Conservation (phyloP, 2,113 vertebrate species). For the Rhinopomastus cyanomelas region DNA sequence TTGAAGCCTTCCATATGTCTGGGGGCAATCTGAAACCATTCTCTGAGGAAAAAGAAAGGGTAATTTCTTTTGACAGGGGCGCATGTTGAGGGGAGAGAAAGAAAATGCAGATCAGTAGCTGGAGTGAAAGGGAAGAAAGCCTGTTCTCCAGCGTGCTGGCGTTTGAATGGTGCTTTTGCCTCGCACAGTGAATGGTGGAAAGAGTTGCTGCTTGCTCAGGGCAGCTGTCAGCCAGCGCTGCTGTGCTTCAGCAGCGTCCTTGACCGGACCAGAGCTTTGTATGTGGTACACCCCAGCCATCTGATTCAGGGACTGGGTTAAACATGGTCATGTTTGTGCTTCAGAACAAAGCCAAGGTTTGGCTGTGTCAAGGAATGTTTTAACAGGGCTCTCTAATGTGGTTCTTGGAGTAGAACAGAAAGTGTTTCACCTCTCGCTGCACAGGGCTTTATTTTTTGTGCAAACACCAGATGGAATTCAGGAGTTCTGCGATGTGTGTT, state of each 20-base stretch:
- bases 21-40: background rate
- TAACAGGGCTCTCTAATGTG: background rate
- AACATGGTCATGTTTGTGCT: background rate
- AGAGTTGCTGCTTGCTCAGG: background rate
- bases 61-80: background rate
- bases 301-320: background rate
- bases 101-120: background rate
- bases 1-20: background rate
- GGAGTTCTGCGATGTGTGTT: background rate
- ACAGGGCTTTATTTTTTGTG: background rate
- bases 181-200: background rate
- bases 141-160: fast-evolving
- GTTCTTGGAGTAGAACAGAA: background rate
- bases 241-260: background rate
- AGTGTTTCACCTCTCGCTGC: background rate
- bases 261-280: background rate
- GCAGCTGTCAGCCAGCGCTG: background rate
- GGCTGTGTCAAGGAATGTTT: conserved; percentile 4
- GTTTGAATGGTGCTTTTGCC: background rate
- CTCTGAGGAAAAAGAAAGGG: background rate
- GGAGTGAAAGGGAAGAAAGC: background rate
- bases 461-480: background rate
- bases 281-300: background rate
- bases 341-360: background rate
- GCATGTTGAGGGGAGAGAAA: background rate